phyloP scores from a whole-genome alignment of 37 sponge, comb jelly and placozoan species.

The Mnemiopsis leidyi region DNA sequence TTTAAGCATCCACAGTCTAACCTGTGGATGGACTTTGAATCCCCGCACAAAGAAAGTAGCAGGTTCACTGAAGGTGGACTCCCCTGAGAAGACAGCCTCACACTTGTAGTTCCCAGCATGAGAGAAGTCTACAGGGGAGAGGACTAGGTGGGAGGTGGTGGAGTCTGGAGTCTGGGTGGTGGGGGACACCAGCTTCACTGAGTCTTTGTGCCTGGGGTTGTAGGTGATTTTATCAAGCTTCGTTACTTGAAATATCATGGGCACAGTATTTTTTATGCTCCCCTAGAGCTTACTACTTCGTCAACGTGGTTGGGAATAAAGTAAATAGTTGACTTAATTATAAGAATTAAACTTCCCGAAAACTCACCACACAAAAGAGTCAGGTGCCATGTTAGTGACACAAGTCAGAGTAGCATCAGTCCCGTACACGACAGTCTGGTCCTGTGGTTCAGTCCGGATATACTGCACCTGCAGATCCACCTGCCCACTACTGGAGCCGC shows the following conservation, averaged over 20 bases:
- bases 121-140: neutral
- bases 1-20: neutral
- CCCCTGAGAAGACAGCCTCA: neutral
- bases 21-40: constrained; percentile 3
- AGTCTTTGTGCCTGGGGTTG: constrained; percentile 47
- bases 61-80: neutral
- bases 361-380: neutral
- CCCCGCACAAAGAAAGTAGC: constrained; percentile 7
- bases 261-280: no score
- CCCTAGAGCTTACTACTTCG: no score
- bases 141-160: constrained; percentile 4
- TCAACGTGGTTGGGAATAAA: no score
- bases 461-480: neutral
- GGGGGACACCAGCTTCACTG: neutral
- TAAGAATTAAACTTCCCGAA: neutral
- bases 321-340: no score
- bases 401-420: neutral
- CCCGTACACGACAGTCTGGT: neutral
- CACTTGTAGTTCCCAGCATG: neutral
- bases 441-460: neutral
- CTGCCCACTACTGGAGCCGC: neutral
- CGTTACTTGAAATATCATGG: no score
- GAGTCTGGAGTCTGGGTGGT: neutral
- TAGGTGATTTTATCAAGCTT: no score
- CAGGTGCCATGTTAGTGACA: constrained; percentile 29